phyloP scores from a whole-genome alignment of 2,888 invertebrate genomes.

The Venusia cambrica region DNA sequence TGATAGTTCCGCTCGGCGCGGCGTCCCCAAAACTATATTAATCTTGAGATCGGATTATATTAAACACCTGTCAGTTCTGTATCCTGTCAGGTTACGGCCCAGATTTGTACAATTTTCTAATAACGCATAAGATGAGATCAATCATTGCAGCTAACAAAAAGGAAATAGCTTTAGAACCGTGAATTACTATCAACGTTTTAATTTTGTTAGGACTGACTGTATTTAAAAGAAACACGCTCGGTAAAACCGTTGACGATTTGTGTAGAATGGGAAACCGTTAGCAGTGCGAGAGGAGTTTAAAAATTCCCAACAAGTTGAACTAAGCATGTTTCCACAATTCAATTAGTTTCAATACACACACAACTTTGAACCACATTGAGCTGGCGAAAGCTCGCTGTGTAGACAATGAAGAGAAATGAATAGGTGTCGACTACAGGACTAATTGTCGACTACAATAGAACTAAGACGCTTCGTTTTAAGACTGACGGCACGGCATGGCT shows the following conservation, averaged over 20 bases:
- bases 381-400: constrained; percentile 31
- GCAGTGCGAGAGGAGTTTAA: no score
- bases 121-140: no score
- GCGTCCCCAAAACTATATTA: constrained; percentile 13
- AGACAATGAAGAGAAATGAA: constrained; percentile 67
- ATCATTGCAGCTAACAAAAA: no score
- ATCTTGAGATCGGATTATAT: constrained; percentile 11
- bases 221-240: no score
- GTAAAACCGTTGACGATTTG: no score
- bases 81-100: constrained; percentile 5
- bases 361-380: constrained; percentile 8
- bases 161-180: no score
- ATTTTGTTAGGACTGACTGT: no score
- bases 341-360: constrained; percentile 16
- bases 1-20: constrained; percentile 9
- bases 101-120: no score
- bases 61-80: constrained; percentile 14
- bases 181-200: no score
- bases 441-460: constrained; percentile 61
- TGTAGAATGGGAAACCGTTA: no score
- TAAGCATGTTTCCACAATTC: constrained; percentile 1
- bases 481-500: constrained; percentile 6
- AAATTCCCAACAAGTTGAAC: no score
- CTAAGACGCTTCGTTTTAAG: constrained; percentile 19
- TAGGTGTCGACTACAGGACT: constrained; percentile 67